phyloP scores from a whole-genome alignment of 2,113 vertebrate species.

The Propithecus coquereli region DNA sequence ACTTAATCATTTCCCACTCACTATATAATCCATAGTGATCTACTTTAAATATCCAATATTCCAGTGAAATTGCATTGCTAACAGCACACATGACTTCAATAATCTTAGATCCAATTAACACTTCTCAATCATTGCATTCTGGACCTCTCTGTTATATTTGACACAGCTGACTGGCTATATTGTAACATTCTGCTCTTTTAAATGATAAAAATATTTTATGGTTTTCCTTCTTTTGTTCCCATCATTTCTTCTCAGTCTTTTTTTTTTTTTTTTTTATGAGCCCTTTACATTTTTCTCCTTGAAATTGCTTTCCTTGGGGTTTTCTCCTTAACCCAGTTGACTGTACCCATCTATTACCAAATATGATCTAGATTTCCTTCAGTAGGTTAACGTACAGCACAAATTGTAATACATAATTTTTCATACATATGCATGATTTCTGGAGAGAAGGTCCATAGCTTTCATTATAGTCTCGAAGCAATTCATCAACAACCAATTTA shows the following conservation, averaged over 20 bases:
- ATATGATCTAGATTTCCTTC: not conserved
- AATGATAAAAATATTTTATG: not conserved
- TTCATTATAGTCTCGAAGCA: not conserved
- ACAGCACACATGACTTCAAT: not conserved
- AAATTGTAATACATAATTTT: not conserved
- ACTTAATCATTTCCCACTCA: not conserved
- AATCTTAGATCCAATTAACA: not conserved
- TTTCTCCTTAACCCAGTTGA: not conserved
- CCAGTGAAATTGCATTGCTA: not conserved
- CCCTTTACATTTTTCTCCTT: not conserved
- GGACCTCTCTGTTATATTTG: not conserved
- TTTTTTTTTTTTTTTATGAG: not conserved
- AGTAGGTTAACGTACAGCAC: not conserved
- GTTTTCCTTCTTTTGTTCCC: not conserved
- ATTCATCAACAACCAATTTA: not conserved
- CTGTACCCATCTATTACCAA: not conserved
- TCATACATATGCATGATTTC: not conserved
- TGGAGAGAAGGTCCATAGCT: not conserved
- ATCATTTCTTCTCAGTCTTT: not conserved
- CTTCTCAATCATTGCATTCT: not conserved
- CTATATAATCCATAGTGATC: not conserved
- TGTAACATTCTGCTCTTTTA: not conserved
- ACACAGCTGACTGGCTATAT: not conserved
- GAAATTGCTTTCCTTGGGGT: not conserved
- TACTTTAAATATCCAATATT: not conserved